phyloP scores from a whole-genome alignment of 2,888 invertebrate genomes.

The Cactoblastis cactorum region DNA sequence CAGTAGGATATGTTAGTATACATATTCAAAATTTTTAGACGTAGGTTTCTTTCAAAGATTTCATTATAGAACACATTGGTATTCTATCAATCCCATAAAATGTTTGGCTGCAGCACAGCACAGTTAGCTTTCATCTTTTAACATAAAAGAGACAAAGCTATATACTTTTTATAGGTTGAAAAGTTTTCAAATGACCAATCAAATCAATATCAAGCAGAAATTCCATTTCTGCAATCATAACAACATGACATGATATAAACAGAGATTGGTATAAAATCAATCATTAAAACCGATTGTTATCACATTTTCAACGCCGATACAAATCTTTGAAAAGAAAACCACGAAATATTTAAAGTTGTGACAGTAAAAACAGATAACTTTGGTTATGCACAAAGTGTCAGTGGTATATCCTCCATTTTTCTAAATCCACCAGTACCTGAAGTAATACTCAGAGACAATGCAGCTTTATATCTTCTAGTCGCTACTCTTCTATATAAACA shows the following conservation, averaged over 20 bases:
- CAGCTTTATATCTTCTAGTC: constrained; percentile 60
- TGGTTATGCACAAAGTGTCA: constrained; percentile 24
- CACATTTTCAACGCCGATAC: background rate
- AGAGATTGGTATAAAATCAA: background rate
- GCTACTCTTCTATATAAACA: constrained; percentile 43
- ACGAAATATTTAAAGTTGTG: background rate
- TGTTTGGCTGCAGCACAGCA: too few species aligned
- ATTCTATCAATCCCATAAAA: too few species aligned
- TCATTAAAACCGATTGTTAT: background rate
- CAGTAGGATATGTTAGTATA: background rate
- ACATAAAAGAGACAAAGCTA: too few species aligned
- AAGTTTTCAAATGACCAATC: too few species aligned
- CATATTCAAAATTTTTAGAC: background rate
- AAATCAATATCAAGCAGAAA: too few species aligned
- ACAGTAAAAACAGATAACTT: background rate
- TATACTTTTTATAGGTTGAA: too few species aligned
- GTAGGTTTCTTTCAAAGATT: background rate
- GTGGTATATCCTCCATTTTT: constrained; percentile 37
- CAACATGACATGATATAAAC: background rate
- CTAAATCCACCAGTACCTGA: constrained; percentile 95
- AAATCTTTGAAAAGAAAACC: background rate
- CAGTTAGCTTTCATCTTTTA: too few species aligned
- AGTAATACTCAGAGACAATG: constrained; percentile 97
- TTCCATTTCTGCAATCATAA: too few species aligned
- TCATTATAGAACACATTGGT: too few species aligned